These are phyloP conservation scores for Anas platyrhynchos DNA, from an alignment of 2,113 vertebrate species.

Conservation along the genomic window DNA sequence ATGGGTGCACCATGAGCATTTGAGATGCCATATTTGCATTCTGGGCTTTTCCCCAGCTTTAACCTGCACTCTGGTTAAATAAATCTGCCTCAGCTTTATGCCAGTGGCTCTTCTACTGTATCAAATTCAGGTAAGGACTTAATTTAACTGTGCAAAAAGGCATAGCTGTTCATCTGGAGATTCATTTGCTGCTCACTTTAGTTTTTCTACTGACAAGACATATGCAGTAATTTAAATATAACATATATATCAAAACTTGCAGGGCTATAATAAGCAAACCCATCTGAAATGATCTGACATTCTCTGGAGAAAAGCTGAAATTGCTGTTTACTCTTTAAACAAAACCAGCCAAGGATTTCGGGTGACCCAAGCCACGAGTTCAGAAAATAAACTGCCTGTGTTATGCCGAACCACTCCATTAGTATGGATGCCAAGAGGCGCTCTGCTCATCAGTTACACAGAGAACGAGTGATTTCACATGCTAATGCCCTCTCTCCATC, in stretches of 20 bases:
- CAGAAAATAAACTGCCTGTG: neutral
- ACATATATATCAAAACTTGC: neutral
- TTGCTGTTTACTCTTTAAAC: neutral
- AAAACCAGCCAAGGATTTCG: neutral
- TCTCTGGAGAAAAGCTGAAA: neutral
- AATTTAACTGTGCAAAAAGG: neutral
- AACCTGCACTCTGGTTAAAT: neutral
- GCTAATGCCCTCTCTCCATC: neutral
- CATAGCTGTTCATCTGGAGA: neutral
- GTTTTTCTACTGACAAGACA: neutral
- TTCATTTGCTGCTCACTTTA: neutral
- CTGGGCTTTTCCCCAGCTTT: neutral
- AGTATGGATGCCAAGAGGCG: conserved; percentile 1
- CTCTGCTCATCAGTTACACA: neutral
- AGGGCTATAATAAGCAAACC: neutral
- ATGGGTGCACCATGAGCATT: accelerated
- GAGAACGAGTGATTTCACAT: conserved; percentile 4
- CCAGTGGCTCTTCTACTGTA: neutral
- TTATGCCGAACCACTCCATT: neutral
- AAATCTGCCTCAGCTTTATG: neutral
- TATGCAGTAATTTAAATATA: neutral
- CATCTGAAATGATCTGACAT: neutral
- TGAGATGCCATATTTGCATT: neutral
- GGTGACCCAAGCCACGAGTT: neutral
- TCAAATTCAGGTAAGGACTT: neutral